Evolutionary conservation across 2,888 invertebrate species (phyloP), one percentile per base, ranked within the genome.

Genomic region (Molanna angustata): DNA sequence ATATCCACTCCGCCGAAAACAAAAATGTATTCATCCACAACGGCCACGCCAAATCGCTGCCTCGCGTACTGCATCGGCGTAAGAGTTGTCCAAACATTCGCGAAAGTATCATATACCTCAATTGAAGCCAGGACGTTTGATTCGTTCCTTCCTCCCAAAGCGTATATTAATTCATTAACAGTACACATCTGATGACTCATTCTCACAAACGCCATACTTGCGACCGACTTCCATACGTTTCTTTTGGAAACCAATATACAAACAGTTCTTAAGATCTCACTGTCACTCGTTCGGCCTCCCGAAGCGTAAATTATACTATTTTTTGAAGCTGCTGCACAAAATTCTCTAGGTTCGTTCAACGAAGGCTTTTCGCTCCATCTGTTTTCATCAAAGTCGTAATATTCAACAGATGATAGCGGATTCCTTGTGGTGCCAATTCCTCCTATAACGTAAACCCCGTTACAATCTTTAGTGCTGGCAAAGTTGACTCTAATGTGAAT

Each of bases 391-490:
- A 14, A 43, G 27, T 43, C 43, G 35, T 43, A 50, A 43, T 50
- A 50, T 13, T 37, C 50, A 7, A 50, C 43, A 2, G 50, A 43
- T 13, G 31, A 16, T 1, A 43, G 21, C 1, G 22, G 4, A 2
- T 14, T 20, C 19, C 43, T 43, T 16, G n/a, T 21, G 1, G 14
- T 21, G 17, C 18, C 20, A 2, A 13, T 16, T 11, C 50, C 50
- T 13, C 50, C 50, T n/a, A 50, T 42, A 17, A 50, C n/a, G 17
- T 27, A 50, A 21, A 50, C 14, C 3, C 50, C 50, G 9, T 50
- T 43, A 22, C 14, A 43, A 21, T 43, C 50, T 1, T 11, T 13
- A 1, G 50, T 37, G 9, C 43, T 43, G 17, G 35, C 43, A 13
- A 35, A 50, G 17, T 42, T 18, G 6, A 35, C 21, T 16, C 50